Evolutionary conservation across 2,113 vertebrate species (phyloP).

Genomic region (Scortum barcoo): DNA sequence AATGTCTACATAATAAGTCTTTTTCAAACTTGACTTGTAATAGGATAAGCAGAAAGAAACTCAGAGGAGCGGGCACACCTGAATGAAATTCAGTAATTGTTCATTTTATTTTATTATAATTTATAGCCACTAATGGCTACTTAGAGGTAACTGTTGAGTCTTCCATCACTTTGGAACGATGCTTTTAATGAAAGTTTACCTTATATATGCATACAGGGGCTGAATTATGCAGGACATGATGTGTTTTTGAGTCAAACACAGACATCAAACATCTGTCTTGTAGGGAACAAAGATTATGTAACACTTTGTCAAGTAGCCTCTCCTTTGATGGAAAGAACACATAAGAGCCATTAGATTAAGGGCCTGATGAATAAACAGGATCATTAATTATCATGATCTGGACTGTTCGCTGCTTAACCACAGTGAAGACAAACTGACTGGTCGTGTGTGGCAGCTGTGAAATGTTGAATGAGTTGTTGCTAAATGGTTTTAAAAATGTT

Average conservation of each 20-base stretch:
- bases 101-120: background rate
- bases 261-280: background rate
- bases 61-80: background rate
- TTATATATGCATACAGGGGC: background rate
- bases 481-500: background rate
- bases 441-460: too few species aligned
- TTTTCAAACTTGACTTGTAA: too few species aligned
- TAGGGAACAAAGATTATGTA: background rate
- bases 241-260: background rate
- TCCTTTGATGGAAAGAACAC: background rate
- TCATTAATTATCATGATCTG: background rate
- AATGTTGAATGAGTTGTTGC: background rate
- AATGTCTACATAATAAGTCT: too few species aligned
- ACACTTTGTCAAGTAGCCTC: background rate
- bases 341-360: background rate
- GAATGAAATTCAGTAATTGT: background rate
- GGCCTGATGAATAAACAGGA: constrained; percentile 4
- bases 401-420: background rate
- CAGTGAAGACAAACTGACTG: background rate
- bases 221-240: background rate
- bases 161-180: background rate
- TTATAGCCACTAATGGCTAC: background rate
- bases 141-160: background rate
- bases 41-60: background rate
- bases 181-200: background rate